Evolutionary conservation across 2,888 invertebrate species (phyloP).

Genomic region (Tribolium freemani): DNA sequence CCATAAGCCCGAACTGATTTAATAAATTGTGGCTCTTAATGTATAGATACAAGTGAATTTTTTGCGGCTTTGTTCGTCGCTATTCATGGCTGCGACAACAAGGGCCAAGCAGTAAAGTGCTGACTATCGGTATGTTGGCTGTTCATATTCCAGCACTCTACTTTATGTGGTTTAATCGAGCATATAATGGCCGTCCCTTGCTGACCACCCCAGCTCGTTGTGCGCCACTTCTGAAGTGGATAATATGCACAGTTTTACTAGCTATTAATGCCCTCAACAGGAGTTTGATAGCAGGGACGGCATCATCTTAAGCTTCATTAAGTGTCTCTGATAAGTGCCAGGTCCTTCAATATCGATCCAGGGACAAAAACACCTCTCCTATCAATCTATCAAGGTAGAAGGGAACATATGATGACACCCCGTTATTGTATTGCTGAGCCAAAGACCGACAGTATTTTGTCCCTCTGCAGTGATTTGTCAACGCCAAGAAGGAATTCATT

Average conservation of each 20-base stretch:
- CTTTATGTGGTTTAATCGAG: constrained; percentile 65
- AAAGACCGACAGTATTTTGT: constrained; percentile 56
- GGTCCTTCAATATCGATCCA: background rate
- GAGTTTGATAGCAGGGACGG: constrained; percentile 42
- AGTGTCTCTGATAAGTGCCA: constrained; percentile 3
- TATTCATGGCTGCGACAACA: constrained; percentile 37
- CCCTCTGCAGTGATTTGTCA: constrained; percentile 66
- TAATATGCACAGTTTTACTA: constrained; percentile 58
- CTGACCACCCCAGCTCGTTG: constrained; percentile 59
- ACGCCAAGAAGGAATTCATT: constrained; percentile 66
- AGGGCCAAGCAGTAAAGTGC: constrained; percentile 52
- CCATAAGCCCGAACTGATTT: background rate
- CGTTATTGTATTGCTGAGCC: constrained; percentile 53
- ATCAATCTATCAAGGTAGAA: constrained; percentile 57
- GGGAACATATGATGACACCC: constrained; percentile 55
- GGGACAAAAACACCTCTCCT: constrained; percentile 27
- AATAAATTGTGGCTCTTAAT: background rate
- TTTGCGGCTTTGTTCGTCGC: constrained; percentile 16
- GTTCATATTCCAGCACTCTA: constrained; percentile 62
- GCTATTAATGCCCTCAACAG: constrained; percentile 57
- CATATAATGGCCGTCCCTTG: constrained; percentile 63
- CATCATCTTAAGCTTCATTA: constrained; percentile 35
- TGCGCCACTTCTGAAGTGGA: constrained; percentile 55
- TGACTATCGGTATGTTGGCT: constrained; percentile 53
- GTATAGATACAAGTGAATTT: constrained; percentile 4